These are phyloP conservation scores for Centroberyx gerrardi DNA, from an alignment of 2,797 vertebrate genomes.

Conservation along the genomic window DNA sequence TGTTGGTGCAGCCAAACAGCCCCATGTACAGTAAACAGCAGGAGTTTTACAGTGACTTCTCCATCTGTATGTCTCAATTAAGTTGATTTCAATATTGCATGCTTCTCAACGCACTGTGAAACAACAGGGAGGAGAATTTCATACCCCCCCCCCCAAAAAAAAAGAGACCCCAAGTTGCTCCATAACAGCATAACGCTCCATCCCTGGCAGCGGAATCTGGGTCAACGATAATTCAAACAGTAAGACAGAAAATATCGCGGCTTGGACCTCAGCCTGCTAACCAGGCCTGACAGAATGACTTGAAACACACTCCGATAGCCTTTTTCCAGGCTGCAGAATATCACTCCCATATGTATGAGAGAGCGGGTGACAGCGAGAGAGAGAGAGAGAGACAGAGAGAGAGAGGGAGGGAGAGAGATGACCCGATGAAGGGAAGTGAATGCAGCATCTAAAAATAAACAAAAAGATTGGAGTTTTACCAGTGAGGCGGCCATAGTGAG, in stretches of 20 bases:
- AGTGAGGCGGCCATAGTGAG: constrained; percentile 9
- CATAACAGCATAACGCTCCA: constrained; percentile 31
- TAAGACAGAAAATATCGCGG: constrained; percentile 53
- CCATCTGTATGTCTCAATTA: neutral
- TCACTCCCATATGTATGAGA: constrained; percentile 71
- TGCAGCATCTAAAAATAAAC: constrained; percentile 69
- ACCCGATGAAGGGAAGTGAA: constrained; percentile 35
- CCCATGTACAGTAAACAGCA: neutral
- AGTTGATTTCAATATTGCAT: neutral
- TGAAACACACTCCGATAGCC: constrained; percentile 64
- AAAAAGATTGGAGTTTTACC: constrained; percentile 8
- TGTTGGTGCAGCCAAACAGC: neutral
- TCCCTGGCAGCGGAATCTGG: constrained; percentile 57
- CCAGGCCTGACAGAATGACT: constrained; percentile 62
- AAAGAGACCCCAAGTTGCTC: constrained; percentile 43
- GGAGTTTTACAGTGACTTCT: neutral
- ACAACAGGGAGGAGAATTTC: constrained; percentile 1
- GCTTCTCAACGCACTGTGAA: neutral
- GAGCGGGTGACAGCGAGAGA: neutral
- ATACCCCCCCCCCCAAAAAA: neutral
- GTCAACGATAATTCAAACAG: constrained; percentile 76
- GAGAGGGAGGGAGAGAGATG: constrained; percentile 19
- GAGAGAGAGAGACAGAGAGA: constrained; percentile 19
- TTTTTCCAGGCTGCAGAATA: constrained; percentile 60
- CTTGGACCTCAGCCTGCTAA: constrained; percentile 64